A percentile compares a stretch with the other conserved stretches of the same genome.
phyloP scores from a whole-genome alignment of 1,140 invertebrate species.

The Leptoteleia sp. region DNA sequence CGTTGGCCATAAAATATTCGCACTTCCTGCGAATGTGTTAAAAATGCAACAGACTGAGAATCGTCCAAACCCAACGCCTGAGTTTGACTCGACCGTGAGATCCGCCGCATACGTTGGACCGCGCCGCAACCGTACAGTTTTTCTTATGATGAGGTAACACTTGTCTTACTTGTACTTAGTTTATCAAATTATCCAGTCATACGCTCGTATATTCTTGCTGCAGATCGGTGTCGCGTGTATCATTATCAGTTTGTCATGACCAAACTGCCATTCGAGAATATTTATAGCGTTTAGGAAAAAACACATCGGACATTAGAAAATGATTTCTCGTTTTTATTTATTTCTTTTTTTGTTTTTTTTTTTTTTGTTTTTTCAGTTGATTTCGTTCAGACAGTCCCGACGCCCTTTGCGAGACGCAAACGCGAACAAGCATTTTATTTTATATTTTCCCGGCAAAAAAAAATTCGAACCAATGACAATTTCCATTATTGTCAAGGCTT shows the following conservation, averaged over 20 bases:
- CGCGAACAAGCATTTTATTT: too few species aligned
- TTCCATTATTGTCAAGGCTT: too few species aligned
- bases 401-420: constrained; percentile 45
- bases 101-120: constrained; percentile 42
- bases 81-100: constrained; percentile 65
- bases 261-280: constrained; percentile 74
- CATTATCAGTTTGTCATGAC: constrained; percentile 64
- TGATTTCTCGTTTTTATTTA: constrained; percentile 46
- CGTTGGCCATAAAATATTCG: too few species aligned
- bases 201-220: constrained; percentile 80
- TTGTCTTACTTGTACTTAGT: constrained; percentile 83
- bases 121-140: constrained; percentile 71
- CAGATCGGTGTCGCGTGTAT: constrained; percentile 72
- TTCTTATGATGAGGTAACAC: constrained; percentile 82
- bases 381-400: constrained; percentile 77
- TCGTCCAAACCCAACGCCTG: constrained; percentile 42
- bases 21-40: too few species aligned
- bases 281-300: constrained; percentile 75
- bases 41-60: too few species aligned
- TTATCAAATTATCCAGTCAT: constrained; percentile 83
- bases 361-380: constrained; percentile 63
- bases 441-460: too few species aligned
- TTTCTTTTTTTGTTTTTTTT: too few species aligned
- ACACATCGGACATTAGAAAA: constrained; percentile 74
- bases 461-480: too few species aligned